Percentiles rank a stretch among this genome's conserved stretches.
These are phyloP conservation scores for Eurystomus glaucurus DNA, from an alignment of 2,797 vertebrate species.

Conservation along the genomic window DNA sequence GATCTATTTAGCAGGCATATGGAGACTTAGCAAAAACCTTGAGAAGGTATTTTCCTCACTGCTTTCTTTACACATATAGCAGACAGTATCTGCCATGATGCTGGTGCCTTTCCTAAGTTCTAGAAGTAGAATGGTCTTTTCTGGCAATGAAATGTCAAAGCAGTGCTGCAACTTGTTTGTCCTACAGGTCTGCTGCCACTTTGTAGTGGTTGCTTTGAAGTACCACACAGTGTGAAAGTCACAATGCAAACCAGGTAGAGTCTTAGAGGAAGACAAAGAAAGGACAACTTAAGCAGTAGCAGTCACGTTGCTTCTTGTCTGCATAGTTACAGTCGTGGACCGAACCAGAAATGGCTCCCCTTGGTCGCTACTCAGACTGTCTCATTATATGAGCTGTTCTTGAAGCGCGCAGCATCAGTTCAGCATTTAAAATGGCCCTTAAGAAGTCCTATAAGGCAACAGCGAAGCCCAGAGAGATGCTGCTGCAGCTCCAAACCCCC, in stretches of 20 bases:
- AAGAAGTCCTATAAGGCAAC: background rate
- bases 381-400: background rate
- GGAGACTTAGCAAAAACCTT: background rate
- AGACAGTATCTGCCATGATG: background rate
- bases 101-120: background rate
- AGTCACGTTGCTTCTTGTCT: background rate
- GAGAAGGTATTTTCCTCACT: background rate
- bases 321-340: background rate
- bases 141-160: background rate
- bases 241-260: background rate
- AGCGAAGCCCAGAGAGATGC: background rate
- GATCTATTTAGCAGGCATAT: background rate
- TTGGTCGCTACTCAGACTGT: background rate
- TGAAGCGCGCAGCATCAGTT: background rate
- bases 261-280: background rate
- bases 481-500: background rate
- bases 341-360: background rate
- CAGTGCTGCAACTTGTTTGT: background rate
- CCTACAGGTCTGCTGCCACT: background rate
- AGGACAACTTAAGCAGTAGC: background rate
- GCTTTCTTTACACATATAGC: background rate
- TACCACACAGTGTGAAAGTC: background rate
- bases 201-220: background rate
- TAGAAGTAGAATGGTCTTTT: background rate
- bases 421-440: background rate